Evolutionary conservation across 1,140 invertebrate species (phyloP).

Genomic region (Zaprionus capensis): DNA sequence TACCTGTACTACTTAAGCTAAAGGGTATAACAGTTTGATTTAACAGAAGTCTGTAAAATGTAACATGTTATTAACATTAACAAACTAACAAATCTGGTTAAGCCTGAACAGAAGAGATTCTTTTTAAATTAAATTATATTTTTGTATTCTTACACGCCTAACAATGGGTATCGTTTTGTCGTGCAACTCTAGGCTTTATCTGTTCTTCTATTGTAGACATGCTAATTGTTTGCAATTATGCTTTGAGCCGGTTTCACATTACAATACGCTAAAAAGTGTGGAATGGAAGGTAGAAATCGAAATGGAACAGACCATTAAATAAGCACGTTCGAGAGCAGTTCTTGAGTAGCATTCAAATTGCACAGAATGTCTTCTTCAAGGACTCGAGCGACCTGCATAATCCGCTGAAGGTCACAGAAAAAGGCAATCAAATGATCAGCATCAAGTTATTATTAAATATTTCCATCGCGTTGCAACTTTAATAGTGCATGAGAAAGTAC

Average conservation of each 20-base stretch:
- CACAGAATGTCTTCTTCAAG: constrained; percentile 27
- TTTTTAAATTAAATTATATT: not conserved
- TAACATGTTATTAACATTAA: not conserved
- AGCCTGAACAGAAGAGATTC: not conserved
- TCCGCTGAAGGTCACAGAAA: constrained; percentile 13
- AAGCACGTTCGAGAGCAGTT: constrained; percentile 39
- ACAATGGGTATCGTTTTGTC: constrained; percentile 19
- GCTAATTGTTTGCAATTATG: constrained; percentile 82
- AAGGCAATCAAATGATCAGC: not conserved
- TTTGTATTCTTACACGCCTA: not conserved
- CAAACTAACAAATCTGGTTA: not conserved
- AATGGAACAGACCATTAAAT: constrained; percentile 45
- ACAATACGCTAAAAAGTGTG: constrained; percentile 44
- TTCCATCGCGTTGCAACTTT: not conserved
- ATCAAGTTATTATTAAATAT: constrained; percentile 15
- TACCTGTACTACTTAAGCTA: not conserved
- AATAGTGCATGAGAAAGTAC: not conserved
- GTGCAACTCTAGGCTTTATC: not conserved
- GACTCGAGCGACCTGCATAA: constrained; percentile 5
- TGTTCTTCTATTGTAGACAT: constrained; percentile 43
- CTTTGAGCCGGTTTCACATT: constrained; percentile 62
- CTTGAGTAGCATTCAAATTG: constrained; percentile 31
- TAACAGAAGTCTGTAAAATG: not conserved
- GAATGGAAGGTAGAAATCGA: constrained; percentile 32
- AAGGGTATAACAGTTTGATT: not conserved